Evolutionary conservation across 2,113 vertebrate genomes (phyloP).

Genomic region (Tauraco erythrolophus): DNA sequence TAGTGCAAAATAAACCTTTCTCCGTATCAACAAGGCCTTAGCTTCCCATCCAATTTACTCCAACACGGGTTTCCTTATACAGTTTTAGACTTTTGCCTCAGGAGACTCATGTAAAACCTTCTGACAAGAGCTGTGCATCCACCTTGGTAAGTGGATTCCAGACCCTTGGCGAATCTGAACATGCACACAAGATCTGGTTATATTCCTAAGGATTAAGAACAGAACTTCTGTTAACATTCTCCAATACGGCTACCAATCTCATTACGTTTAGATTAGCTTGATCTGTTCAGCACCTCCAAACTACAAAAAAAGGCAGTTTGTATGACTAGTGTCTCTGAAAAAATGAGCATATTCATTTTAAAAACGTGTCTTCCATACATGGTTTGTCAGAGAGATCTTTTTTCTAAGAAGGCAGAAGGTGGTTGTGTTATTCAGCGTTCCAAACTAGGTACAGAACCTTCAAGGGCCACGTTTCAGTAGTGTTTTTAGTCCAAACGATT

Average conservation of each 20-base stretch:
- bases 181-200: not conserved
- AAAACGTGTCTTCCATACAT: not conserved
- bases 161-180: not conserved
- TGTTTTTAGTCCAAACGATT: constrained; percentile 71
- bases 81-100: not conserved
- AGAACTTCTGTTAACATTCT: not conserved
- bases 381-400: constrained; percentile 28
- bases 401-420: constrained; percentile 43
- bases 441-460: constrained; percentile 34
- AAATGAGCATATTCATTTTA: not conserved
- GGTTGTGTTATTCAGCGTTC: constrained; percentile 29
- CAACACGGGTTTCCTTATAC: not conserved
- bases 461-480: constrained; percentile 70
- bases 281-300: constrained; percentile 39
- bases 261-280: constrained; percentile 1
- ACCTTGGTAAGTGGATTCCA: not conserved
- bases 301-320: constrained; percentile 43
- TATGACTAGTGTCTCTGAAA: constrained; percentile 1
- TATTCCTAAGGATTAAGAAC: not conserved
- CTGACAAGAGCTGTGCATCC: constrained; percentile 9
- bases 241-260: constrained; percentile 16
- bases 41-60: not conserved
- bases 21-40: not conserved
- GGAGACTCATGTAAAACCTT: constrained; percentile 10
- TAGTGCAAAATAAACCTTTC: constrained; percentile 48